Conservation (phyloP, 2,113 vertebrate genomes). For the Scomber scombrus region DNA sequence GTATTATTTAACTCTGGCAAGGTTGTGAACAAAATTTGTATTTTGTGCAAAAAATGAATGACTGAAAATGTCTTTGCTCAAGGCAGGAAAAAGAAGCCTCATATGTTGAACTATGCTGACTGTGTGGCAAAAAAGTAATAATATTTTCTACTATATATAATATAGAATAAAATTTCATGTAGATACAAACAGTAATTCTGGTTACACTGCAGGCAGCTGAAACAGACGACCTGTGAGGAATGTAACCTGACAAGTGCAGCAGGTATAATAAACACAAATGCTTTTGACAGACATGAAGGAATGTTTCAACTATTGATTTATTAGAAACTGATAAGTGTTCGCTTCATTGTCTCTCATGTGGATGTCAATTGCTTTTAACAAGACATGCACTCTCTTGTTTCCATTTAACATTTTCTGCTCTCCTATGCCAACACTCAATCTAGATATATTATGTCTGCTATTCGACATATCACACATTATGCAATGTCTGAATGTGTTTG, state of each 20-base stretch:
- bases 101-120: too few relatives aligned
- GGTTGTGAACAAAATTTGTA: not conserved
- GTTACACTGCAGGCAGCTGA: slow-evolving; percentile 7
- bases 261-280: slow-evolving; percentile 47
- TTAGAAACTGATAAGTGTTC: not conserved
- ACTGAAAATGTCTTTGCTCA: not conserved
- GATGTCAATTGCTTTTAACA: slow-evolving; percentile 20
- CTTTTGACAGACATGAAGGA: slow-evolving; percentile 32
- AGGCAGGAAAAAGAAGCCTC: too few relatives aligned
- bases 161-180: slow-evolving; percentile 4
- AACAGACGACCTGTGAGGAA: slow-evolving; percentile 47
- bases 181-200: not conserved
- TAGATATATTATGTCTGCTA: slow-evolving; percentile 1
- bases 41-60: not conserved
- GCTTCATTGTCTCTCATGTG: slow-evolving; percentile 10
- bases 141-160: not conserved
- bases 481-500: not conserved
- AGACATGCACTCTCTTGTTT: slow-evolving; percentile 43
- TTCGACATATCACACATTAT: not conserved
- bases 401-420: slow-evolving; percentile 34
- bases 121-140: not conserved
- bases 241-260: slow-evolving; percentile 56
- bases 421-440: slow-evolving; percentile 1
- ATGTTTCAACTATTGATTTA: slow-evolving; percentile 48
- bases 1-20: not conserved